Evolutionary conservation across 2,113 vertebrate genomes (phyloP), one percentile per base, ranked within the genome.

Genomic region (Melanerpes formicivorus): DNA sequence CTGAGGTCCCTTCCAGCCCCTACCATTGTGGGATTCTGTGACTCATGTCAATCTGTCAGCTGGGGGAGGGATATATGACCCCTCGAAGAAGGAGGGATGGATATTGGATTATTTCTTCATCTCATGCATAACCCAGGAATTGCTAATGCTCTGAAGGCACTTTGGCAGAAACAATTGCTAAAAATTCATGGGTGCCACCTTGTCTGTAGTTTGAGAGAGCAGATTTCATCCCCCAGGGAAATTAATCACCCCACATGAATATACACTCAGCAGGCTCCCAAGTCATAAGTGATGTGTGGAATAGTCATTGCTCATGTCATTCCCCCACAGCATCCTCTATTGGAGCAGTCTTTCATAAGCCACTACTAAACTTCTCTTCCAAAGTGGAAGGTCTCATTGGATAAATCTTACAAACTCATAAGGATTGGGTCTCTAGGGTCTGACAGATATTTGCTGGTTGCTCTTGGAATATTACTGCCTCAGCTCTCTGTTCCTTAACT

Each of bases 221-320:
- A 95, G 73, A 96, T 87, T 96, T 91, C 25, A 29, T 66, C 62
- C 87, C 80, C 13, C 1, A 76, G 79, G 78, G 48, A 95, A 96
- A 96, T 90, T 95, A 89, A 81, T 93, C 90, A 96, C 90, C 70
- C 46, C 34, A 81, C 65, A 93, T 92, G 89, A 93, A 94, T 60
- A 83, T 59, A 87, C 72, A 89, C 52, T 83, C 78, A 94, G 58
- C 62, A 91, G 81, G 88, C 87, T 95, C 89, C 71, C 48, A 88
- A 88, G 72, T 94, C 67, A 69, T 84, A 95, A 93, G 85, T 90
- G 84, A 80, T 0, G 14, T 72, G 73, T 87, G 42, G 18, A 76
- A 13, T 19, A 78, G 40, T 65, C 76, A 91, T 86, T 76, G 70
- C 34, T 93, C 18, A 6, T 79, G 89, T 88, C 91, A 91, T 37